These are phyloP conservation scores for Melanostigma gelatinosum DNA, from an alignment of 2,113 vertebrate species.

Conservation along the genomic window DNA sequence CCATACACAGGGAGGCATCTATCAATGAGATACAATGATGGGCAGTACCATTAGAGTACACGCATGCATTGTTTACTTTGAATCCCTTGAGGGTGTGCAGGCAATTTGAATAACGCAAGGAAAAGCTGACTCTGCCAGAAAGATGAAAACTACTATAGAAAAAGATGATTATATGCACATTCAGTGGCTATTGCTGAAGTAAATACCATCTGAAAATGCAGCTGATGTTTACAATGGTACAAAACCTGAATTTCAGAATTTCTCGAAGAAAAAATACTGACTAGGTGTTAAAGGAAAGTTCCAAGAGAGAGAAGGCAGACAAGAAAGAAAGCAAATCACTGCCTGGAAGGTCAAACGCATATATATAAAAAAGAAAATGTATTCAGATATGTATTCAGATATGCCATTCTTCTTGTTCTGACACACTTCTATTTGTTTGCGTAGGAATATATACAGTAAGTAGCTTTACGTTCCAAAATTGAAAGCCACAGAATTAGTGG, in stretches of 20 bases:
- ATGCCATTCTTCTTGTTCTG: not conserved
- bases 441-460: conserved; percentile 7
- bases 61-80: conserved; percentile 18
- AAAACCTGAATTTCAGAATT: not conserved
- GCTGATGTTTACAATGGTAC: not conserved
- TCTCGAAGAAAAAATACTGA: not conserved
- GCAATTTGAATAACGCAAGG: conserved; percentile 5
- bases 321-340: not conserved
- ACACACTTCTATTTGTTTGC: conserved; percentile 14
- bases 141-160: not conserved
- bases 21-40: not conserved
- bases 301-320: not conserved
- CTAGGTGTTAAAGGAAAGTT: not conserved
- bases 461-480: conserved; percentile 4
- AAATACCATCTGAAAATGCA: not conserved
- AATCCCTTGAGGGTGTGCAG: not conserved
- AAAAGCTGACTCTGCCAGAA: conserved; percentile 19
- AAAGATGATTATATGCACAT: conserved; percentile 4
- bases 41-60: not conserved
- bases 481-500: conserved; percentile 43
- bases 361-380: not conserved
- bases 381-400: conserved; percentile 11
- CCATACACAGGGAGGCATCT: not conserved
- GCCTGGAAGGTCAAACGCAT: too few species aligned
- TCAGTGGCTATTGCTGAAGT: not conserved